Base-by-base conservation (phyloP, 1,140 invertebrate species). In the Aethina tumida region DNA sequence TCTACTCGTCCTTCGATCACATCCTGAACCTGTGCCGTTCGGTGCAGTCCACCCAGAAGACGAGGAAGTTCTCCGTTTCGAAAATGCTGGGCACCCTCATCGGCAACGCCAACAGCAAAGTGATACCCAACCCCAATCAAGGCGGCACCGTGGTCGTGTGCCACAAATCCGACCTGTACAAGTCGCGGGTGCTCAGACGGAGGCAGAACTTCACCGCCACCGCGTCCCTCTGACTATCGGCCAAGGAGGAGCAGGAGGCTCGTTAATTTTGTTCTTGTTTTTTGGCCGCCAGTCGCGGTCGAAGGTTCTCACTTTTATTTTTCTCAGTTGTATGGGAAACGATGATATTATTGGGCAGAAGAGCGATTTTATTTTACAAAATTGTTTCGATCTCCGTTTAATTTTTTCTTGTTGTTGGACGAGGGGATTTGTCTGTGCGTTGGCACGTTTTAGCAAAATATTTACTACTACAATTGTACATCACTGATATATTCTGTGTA, bases 21-120 rank as follows among this genome's bases (percentile, higher is more conserved):
- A 63, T 84, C 4, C 59, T 82, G 8, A 74, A 68, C 26, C 80
- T 84, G 53, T 74, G 72, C 18, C 66, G 67, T 38, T 66, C 71
- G 2, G 60, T 67, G 6, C 69, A 71, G 29, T 63, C 66, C 22
- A 52, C 49, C 5, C 55, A 62, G 20, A 70, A 74, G 43, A 71
- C 69, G 26, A 68, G 81, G 33, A 79, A 84, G 49, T 79, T 83
- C 57, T 81, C 78, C 22, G 80, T 85, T 5, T 79, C 79, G 5
- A 83, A 84, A 57, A 83, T 83, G 77, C 68, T 84, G 18, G 79
- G 79, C n/a, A 79, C 77, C 2, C 61, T 83, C 31, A 81, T 83
- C 57, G 75, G 77, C 4, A 66, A 60, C 16, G 58, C 59, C 14
- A 68, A 67, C 17, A 44, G 47, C 10, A 57, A 62, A 52, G 39